Base-by-base conservation (phyloP, 2,113 vertebrate species). In the Erythrolamprus reginae region DNA sequence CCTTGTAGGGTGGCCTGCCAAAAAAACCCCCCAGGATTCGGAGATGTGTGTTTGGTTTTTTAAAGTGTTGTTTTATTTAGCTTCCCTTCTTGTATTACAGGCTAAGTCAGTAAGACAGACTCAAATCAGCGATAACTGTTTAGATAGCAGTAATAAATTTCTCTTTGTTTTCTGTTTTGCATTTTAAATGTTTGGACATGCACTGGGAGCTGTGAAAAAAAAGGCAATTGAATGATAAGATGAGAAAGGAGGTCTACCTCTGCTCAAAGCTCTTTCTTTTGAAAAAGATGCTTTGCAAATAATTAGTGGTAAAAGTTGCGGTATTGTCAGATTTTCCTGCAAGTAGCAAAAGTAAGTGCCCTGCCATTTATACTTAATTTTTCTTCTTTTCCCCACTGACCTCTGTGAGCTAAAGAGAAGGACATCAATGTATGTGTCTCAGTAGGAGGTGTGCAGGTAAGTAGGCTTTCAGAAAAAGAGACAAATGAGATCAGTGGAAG, bases 371-470 rank as follows among this genome's bases (percentile, higher is more conserved):
- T 87, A 13, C 89, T 95, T 95, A 92, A 91, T 89, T 96, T 12
- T 90, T 19, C 5, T 55, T 91, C 93, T 53, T 82, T 55, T 21
- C 89, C 2, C 90, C 42, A 85, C 55, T 65, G 84, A 93, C 10
- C 94, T 58, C 42, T 61, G 6, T 48, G 58, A 93, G 47, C 13
- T 93, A 45, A 82, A 55, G 48, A 95, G 61, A 15, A 93, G 2
- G 19, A 86, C 82, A 94, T 91, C 90, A 90, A 97, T 95, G 45
- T 1, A 89, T 93, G 92, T 94, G 77, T 94, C 93, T 96, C 93
- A 89, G 92, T 94, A 89, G 84, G 94, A 88, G 93, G 91, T 95
- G 90, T 88, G 91, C 89, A 83, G 89, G 87, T 94, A 93, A 28
- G 8, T 13, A 1, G 28, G 4, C 84, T 95, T 96, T 93, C 91